Evolutionary conservation across 2,888 invertebrate genomes (phyloP), one percentile per base, ranked within the genome.

Genomic region (Lithophane ornitopus): DNA sequence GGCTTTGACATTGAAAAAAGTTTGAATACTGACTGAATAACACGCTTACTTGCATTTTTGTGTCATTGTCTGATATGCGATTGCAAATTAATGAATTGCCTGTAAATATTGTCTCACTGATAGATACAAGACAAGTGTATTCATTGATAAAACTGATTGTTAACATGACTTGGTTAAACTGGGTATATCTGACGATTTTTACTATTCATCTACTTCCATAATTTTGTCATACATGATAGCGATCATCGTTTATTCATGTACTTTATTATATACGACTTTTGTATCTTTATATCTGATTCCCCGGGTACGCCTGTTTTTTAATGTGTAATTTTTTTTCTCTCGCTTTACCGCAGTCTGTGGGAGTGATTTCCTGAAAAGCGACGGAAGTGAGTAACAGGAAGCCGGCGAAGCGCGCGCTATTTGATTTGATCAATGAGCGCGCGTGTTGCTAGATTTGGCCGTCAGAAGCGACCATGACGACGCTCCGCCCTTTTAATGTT

Each of bases 61-160:
- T n/a, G 12, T 58, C 39, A 58, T 39, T 12, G 16, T 8, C 28
- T 26, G 59, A 49, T 59, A 28, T 11, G 49, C 39, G 59, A 59
- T 74, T 39, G 59, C 19, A 14, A 39, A 58, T 28, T 22, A 49
- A 46, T 41, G 16, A 73, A 46, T 74, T 34, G 44, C 34, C 16
- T 26, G 34, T 62, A 61, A 61, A 76, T 22, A 52, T 34, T 44
- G 12, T 44, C 34, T 19, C 11, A 16, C 19, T 75, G 76, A 65
- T 34, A 41, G 26, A 46, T 28, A 44, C n/a, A n/a, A 63, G 26
- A 74, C 52, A 44, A 49, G 11, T 41, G 19, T 9, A 49, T 52
- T 61, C n/a, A 22, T 54, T 54, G 77, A 77, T 65, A 76, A 54
- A 39, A 61, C 34, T 44, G 34, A 76, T 52, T 52, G 26, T 52